A percentile compares a stretch with the other conserved stretches of the same genome.
Conservation (phyloP, 2,888 invertebrate genomes). For the Ashinkailepas kermadecensis region DNA sequence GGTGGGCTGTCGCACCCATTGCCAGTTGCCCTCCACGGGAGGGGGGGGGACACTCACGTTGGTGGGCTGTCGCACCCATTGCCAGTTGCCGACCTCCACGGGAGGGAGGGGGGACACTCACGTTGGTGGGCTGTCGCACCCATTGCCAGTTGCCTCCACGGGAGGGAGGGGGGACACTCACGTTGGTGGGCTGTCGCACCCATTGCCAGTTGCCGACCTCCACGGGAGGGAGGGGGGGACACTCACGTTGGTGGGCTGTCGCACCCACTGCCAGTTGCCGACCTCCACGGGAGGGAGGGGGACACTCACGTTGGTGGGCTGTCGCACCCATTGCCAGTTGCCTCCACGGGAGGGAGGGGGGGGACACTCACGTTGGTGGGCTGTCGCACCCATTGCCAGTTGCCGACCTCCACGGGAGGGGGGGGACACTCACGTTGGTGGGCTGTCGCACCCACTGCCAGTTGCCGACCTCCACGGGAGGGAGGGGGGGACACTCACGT, state of each 20-base stretch:
- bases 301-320: constrained; percentile 61
- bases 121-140: constrained; percentile 77
- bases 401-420: too few relatives aligned
- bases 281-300: too few relatives aligned
- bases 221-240: too few relatives aligned
- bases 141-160: constrained; percentile 89
- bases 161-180: constrained; percentile 35
- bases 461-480: too few relatives aligned
- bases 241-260: constrained; percentile 64
- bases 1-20: constrained; percentile 78
- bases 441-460: constrained; percentile 90
- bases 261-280: constrained; percentile 86
- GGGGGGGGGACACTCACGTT: constrained; percentile 51
- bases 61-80: constrained; percentile 78
- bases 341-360: too few relatives aligned
- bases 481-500: constrained; percentile 50
- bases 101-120: constrained; percentile 35
- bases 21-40: constrained; percentile 67
- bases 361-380: constrained; percentile 58
- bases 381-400: constrained; percentile 89
- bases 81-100: constrained; percentile 80
- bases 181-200: constrained; percentile 77
- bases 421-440: constrained; percentile 54
- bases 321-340: constrained; percentile 90
- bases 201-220: constrained; percentile 85